Conservation (phyloP, 2,888 invertebrate species). For the Cheilosia vernalis region DNA sequence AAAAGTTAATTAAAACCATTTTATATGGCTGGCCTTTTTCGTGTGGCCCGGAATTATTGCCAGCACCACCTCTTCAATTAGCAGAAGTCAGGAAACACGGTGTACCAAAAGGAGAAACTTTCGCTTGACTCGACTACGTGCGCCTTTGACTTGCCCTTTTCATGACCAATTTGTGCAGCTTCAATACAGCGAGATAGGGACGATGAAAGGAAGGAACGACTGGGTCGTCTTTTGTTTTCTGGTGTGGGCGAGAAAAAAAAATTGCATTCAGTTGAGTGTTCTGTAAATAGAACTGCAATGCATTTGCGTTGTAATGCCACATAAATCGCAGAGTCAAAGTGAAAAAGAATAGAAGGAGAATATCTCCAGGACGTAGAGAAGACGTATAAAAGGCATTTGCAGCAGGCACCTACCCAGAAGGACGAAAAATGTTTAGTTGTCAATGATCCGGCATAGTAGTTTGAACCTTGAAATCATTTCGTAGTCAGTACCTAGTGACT, state of each 20-base stretch:
- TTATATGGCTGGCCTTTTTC: slow-evolving; percentile 64
- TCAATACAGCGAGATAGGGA: not conserved
- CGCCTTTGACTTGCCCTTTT: slow-evolving; percentile 9
- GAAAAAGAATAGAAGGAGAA: slow-evolving; percentile 8
- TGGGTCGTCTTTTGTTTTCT: not conserved
- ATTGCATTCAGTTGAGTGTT: slow-evolving; percentile 54
- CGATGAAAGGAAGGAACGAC: slow-evolving; percentile 1
- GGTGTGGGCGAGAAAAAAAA: slow-evolving; percentile 3
- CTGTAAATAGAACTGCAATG: slow-evolving; percentile 49
- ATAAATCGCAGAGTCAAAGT: slow-evolving; percentile 38
- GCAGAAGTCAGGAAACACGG: slow-evolving; percentile 21
- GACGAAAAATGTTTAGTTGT: slow-evolving; percentile 10
- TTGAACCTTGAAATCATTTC: slow-evolving; percentile 30
- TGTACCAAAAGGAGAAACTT: slow-evolving; percentile 10
- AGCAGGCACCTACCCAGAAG: not conserved
- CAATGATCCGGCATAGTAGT: slow-evolving; percentile 17
- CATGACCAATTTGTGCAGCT: slow-evolving; percentile 45
- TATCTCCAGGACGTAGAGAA: not conserved
- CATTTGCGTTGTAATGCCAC: slow-evolving; percentile 51
- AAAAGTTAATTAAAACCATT: slow-evolving; percentile 70
- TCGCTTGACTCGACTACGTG: slow-evolving; percentile 22
- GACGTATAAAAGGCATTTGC: not conserved
- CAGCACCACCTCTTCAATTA: slow-evolving; percentile 57
- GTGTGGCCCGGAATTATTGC: slow-evolving; percentile 46
- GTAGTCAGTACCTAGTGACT: not conserved